phyloP scores from a whole-genome alignment of 2,113 vertebrate species.

The Calonectris borealis region DNA sequence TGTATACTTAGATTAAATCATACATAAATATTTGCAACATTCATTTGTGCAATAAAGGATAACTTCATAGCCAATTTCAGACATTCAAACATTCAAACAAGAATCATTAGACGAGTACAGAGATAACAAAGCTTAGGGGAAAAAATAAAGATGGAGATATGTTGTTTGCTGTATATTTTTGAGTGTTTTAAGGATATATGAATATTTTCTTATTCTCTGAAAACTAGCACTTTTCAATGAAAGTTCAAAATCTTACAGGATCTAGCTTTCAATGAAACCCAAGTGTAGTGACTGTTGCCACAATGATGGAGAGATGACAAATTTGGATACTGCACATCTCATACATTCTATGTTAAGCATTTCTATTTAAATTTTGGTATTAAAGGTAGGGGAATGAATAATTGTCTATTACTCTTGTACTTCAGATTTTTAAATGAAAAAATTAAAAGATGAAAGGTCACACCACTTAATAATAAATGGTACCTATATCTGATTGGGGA shows the following conservation, averaged over 20 bases:
- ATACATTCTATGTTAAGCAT: fast-evolving
- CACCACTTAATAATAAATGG: background rate
- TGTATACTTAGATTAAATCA: background rate
- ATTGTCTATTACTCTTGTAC: background rate
- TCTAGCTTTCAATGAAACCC: background rate
- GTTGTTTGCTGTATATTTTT: background rate
- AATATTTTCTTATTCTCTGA: background rate
- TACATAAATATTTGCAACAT: background rate
- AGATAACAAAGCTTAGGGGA: background rate
- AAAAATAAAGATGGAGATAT: background rate
- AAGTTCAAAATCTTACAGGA: background rate
- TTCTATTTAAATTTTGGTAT: background rate
- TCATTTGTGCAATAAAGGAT: background rate
- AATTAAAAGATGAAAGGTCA: background rate
- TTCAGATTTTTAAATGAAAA: background rate
- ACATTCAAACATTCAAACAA: background rate
- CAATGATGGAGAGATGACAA: background rate
- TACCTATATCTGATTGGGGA: background rate
- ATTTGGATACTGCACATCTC: background rate
- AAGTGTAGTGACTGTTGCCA: background rate
- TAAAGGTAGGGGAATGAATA: background rate
- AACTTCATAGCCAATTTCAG: background rate
- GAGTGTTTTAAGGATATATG: background rate
- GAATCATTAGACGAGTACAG: background rate
- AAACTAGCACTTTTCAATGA: background rate